These are phyloP conservation scores for Scopus umbretta DNA, from an alignment of 2,113 vertebrate species.

Conservation along the genomic window DNA sequence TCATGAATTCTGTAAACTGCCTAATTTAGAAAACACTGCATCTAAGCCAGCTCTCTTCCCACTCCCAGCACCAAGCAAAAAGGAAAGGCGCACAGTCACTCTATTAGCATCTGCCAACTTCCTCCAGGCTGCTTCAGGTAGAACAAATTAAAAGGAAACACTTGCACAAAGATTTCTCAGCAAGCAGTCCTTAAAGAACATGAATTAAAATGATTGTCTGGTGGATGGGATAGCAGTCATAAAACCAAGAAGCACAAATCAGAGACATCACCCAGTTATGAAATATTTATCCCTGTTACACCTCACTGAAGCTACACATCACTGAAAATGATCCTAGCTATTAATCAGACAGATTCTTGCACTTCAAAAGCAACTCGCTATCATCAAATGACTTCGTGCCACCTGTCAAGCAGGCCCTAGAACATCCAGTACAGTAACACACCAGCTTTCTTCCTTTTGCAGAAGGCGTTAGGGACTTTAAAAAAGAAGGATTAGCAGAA, in stretches of 20 bases:
- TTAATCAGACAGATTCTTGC: background rate
- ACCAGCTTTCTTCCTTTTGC: background rate
- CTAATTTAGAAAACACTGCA: background rate
- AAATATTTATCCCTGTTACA: constrained; percentile 6
- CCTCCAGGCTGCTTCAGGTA: background rate
- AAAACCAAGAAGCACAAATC: background rate
- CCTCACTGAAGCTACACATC: background rate
- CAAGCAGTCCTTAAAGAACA: background rate
- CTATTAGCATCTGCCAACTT: background rate
- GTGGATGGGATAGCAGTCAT: background rate
- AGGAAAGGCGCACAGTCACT: background rate
- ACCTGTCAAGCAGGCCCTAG: background rate
- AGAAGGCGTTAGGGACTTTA: background rate
- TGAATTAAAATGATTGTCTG: background rate
- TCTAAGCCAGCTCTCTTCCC: background rate
- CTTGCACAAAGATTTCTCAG: background rate
- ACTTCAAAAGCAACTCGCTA: background rate
- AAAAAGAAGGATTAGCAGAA: background rate
- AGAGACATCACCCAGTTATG: background rate
- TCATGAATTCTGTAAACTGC: background rate
- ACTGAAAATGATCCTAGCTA: background rate
- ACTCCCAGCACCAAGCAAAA: background rate
- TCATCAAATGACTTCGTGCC: background rate
- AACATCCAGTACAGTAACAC: background rate
- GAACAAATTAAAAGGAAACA: background rate